Evolutionary conservation across 1,140 invertebrate species (phyloP).

Genomic region (Battus philenor): DNA sequence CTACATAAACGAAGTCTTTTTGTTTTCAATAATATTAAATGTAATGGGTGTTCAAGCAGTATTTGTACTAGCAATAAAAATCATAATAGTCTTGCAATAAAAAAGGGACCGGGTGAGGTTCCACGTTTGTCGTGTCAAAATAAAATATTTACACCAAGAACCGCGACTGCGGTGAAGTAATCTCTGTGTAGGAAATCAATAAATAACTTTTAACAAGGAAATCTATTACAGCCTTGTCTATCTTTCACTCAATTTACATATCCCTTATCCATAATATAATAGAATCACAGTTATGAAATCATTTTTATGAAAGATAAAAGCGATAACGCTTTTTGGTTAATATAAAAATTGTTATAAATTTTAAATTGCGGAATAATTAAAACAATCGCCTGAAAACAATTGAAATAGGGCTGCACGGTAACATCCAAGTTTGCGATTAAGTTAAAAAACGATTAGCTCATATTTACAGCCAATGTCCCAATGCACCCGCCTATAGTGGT

Average conservation of each 20-base stretch:
- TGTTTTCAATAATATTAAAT: conserved; percentile 20
- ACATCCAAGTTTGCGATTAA: conserved; percentile 1
- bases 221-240: conserved; percentile 1
- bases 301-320: too few relatives aligned
- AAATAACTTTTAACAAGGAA: conserved; percentile 4
- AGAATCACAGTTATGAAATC: background rate
- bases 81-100: conserved; percentile 1
- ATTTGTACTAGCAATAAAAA: conserved; percentile 4
- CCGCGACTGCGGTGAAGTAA: background rate
- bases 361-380: too few relatives aligned
- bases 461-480: conserved; percentile 38
- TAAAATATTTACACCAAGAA: background rate
- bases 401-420: too few relatives aligned
- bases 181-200: conserved; percentile 7
- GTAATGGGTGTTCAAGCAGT: conserved; percentile 18
- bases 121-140: too few relatives aligned
- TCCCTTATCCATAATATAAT: conserved; percentile 7
- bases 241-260: conserved; percentile 7
- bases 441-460: conserved; percentile 46
- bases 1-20: conserved; percentile 11
- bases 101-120: conserved; percentile 10
- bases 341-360: too few relatives aligned
- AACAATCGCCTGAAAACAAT: too few relatives aligned
- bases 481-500: conserved; percentile 49
- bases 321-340: too few relatives aligned